Conservation (phyloP, 2,888 invertebrate genomes). For the Agrotis puta region DNA sequence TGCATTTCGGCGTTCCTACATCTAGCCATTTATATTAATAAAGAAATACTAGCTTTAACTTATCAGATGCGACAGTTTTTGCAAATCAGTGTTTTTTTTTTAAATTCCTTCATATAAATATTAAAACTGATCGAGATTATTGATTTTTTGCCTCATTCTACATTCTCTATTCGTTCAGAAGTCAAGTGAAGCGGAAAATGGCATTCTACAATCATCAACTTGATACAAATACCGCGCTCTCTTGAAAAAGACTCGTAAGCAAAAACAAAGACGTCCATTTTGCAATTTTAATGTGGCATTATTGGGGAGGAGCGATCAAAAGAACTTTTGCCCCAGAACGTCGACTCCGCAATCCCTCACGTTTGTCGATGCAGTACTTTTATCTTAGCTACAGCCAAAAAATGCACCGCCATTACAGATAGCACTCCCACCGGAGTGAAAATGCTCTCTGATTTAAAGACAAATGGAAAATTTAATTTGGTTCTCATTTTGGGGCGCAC, state of each 20-base stretch:
- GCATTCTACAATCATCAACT: slow-evolving; percentile 33
- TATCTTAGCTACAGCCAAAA: slow-evolving; percentile 74
- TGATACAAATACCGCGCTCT: slow-evolving; percentile 28
- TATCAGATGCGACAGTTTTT: slow-evolving; percentile 13
- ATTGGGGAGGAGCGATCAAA: slow-evolving; percentile 59
- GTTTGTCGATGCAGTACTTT: slow-evolving; percentile 73
- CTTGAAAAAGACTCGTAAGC: slow-evolving; percentile 33
- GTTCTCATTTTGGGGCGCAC: slow-evolving; percentile 56
- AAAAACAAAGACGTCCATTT: slow-evolving; percentile 52
- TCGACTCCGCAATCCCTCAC: slow-evolving; percentile 70
- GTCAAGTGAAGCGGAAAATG: slow-evolving; percentile 31
- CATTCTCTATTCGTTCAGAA: slow-evolving; percentile 18
- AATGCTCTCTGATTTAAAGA: slow-evolving; percentile 65
- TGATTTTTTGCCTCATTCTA: slow-evolving; percentile 36
- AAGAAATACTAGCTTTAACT: slow-evolving; percentile 11
- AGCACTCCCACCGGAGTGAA: slow-evolving; percentile 58
- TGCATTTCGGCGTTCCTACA: slow-evolving; percentile 48
- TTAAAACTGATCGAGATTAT: slow-evolving; percentile 39
- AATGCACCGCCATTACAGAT: slow-evolving; percentile 73
- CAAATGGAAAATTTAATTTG: slow-evolving; percentile 69
- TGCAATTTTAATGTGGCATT: slow-evolving; percentile 61
- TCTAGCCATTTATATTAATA: slow-evolving; percentile 47
- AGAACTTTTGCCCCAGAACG: slow-evolving; percentile 69
- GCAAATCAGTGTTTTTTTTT: slow-evolving; percentile 43
- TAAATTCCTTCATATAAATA: slow-evolving; percentile 41